Base-by-base conservation (phyloP, 2,888 invertebrate genomes). In the Ormia ochracea region DNA sequence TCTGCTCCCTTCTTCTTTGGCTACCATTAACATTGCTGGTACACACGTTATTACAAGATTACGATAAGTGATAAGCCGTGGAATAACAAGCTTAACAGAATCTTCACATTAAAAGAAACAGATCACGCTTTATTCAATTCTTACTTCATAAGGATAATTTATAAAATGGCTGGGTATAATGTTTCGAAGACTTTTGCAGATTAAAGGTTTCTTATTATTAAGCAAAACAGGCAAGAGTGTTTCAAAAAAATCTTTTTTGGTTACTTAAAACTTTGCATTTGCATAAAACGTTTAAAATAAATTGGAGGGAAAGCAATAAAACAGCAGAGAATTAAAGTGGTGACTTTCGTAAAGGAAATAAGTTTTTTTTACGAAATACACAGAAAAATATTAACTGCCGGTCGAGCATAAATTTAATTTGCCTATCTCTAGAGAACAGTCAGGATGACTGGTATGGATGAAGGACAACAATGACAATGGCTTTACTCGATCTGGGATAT, bases 31-130 rank as follows among this genome's bases (percentile, higher is more conserved):
- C 81, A 82, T 82, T 83, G 81, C 78, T 81, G 82, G 54, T 79
- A 81, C 78, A 83, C 82, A 79, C 82, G 82, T 82, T 81, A 83
- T 83, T 83, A 83, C 83, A 83, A 83, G 83, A 83, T 83, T 69
- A 82, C 81, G 82, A 80, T 82, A 83, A 77, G 75, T 83, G 83
- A 83, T 83, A 83, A 83, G 75, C 63, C 61, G 48, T 23, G 17
- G 36, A 58, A 75, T 66, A 59, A 75, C 33, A 66, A 52, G 33
- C 5, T 52, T 36, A 4, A 56, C 54, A 54, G 45, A 63, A 73
- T 73, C 45, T 26, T 28, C 14, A 36, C n/a, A 9, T 41, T 52
- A 28, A 14, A 52, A 43, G 17, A 61, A 54, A 45, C 33, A 45
- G 26, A 63, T 54, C 45, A 45, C 19, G 43, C 3, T 26, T 31